A percentile compares a stretch with the other conserved stretches of the same genome.
These are phyloP conservation scores for Sanderia malayensis DNA, from an alignment of 30 jellyfish, hydroid and myxozoan genomes.

Conservation along the genomic window DNA sequence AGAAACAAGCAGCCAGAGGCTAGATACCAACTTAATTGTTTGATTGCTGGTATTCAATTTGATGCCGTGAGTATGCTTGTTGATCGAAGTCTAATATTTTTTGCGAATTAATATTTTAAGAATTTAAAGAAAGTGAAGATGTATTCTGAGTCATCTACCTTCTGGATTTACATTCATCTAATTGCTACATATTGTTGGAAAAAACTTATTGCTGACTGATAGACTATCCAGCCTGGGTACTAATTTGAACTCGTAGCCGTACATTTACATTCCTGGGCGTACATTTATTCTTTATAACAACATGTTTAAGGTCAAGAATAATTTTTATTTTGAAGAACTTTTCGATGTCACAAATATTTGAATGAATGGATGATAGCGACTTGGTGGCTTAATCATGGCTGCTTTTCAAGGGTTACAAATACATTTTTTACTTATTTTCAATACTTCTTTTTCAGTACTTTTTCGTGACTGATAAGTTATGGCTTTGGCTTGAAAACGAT, in stretches of 20 bases:
- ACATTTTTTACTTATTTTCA: background rate
- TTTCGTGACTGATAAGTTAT: background rate
- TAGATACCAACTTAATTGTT: slow-evolving; percentile 1
- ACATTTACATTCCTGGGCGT: slow-evolving; percentile 1
- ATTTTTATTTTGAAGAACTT: background rate
- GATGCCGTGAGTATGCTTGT: slow-evolving; percentile 3
- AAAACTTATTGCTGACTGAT: slow-evolving; percentile 1
- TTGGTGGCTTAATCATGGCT: slow-evolving; percentile 2
- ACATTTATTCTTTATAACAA: background rate
- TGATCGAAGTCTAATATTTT: background rate
- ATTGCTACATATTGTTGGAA: background rate
- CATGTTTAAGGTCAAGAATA: background rate
- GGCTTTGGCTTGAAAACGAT: slow-evolving; percentile 2
- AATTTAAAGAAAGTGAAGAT: background rate
- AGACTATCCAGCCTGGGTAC: slow-evolving; percentile 2
- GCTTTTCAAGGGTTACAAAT: slow-evolving; percentile 1
- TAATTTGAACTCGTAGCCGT: slow-evolving; percentile 1
- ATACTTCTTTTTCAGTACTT: slow-evolving; percentile 1
- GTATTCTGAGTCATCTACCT: background rate
- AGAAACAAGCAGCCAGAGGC: slow-evolving; percentile 5
- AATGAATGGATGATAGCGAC: slow-evolving; percentile 3
- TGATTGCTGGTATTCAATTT: slow-evolving; percentile 1
- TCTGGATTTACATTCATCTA: background rate
- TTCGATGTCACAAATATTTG: slow-evolving; percentile 1
- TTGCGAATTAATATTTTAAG: background rate